Percentiles rank a stretch among this genome's conserved stretches.
These are phyloP conservation scores for Zoanthus sociatus DNA, from an alignment of 92 coral and sea anemone species.

Conservation along the genomic window DNA sequence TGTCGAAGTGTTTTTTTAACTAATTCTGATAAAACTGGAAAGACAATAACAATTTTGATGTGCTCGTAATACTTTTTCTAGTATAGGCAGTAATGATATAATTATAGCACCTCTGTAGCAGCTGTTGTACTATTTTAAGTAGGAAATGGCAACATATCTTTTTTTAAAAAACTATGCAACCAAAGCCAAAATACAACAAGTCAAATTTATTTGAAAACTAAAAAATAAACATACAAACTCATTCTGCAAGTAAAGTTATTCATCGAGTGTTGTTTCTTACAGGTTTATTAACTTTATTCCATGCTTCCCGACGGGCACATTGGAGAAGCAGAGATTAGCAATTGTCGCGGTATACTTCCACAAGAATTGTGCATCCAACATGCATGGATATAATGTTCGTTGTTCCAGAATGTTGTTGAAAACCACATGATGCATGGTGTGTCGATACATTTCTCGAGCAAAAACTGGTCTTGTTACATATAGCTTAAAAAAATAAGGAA, in stretches of 20 bases:
- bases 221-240: background rate
- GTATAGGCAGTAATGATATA: too few relatives aligned
- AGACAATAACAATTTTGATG: too few relatives aligned
- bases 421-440: background rate
- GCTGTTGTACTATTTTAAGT: too few relatives aligned
- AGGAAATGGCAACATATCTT: too few relatives aligned
- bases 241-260: background rate
- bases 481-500: too few relatives aligned
- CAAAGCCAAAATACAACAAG: too few relatives aligned
- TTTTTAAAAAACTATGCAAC: too few relatives aligned
- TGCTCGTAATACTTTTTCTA: too few relatives aligned
- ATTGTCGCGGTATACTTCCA: background rate
- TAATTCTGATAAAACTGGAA: too few relatives aligned
- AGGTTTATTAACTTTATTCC: slow-evolving; percentile 12
- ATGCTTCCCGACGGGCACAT: background rate
- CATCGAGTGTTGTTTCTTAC: background rate
- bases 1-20: too few relatives aligned
- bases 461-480: background rate
- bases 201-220: too few relatives aligned
- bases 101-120: too few relatives aligned
- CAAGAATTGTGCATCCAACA: background rate
- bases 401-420: background rate
- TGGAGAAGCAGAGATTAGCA: background rate
- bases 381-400: background rate
- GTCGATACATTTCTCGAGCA: background rate